These are phyloP conservation scores for Baccha elongata DNA, from an alignment of 2,888 invertebrate genomes.

Conservation along the genomic window DNA sequence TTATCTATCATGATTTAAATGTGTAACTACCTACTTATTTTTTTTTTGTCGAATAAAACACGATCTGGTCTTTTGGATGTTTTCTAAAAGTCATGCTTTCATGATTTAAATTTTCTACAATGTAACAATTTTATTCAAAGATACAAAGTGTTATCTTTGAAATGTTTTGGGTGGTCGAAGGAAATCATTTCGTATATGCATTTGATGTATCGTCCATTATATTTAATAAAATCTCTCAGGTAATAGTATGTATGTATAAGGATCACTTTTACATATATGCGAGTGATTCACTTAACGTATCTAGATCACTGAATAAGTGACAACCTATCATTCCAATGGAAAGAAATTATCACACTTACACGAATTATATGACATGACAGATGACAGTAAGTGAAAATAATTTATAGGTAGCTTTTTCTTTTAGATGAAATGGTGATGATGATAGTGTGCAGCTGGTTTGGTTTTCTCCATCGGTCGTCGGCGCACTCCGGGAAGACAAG, in stretches of 20 bases:
- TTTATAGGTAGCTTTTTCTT: slow-evolving; percentile 43
- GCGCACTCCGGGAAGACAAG: slow-evolving; percentile 5
- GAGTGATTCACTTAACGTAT: slow-evolving; percentile 47
- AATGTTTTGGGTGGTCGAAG: too few relatives aligned
- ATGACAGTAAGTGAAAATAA: slow-evolving; percentile 61
- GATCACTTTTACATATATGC: too few relatives aligned
- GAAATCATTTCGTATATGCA: too few relatives aligned
- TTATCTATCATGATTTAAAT: not conserved
- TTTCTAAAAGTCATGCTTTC: too few relatives aligned
- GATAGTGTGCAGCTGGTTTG: slow-evolving; percentile 35
- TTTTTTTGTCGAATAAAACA: not conserved
- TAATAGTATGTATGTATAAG: too few relatives aligned
- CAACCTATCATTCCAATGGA: slow-evolving; percentile 52
- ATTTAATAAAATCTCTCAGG: too few relatives aligned
- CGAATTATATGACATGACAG: slow-evolving; percentile 23
- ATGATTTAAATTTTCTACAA: not conserved
- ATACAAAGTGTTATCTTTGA: too few relatives aligned
- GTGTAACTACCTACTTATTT: not conserved
- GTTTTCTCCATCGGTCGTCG: slow-evolving; percentile 50
- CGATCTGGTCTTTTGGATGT: not conserved
- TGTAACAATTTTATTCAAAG: too few relatives aligned
- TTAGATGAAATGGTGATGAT: slow-evolving; percentile 38
- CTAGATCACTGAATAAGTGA: slow-evolving; percentile 48
- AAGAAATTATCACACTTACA: slow-evolving; percentile 36
- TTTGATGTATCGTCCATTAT: too few relatives aligned